These are phyloP conservation scores for Felis chaus DNA, from an alignment of 2,113 vertebrate genomes.

Conservation along the genomic window DNA sequence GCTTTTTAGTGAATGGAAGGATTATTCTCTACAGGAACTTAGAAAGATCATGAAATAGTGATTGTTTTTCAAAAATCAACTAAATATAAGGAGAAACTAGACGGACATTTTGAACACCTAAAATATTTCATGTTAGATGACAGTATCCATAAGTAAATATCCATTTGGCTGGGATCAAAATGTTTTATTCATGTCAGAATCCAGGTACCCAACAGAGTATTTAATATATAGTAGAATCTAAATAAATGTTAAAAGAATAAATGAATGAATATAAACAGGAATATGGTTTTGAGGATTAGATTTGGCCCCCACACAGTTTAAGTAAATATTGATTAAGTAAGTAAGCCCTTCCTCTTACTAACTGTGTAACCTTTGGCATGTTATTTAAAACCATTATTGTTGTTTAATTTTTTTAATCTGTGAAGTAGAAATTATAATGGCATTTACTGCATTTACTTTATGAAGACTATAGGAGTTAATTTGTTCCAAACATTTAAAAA, in stretches of 20 bases:
- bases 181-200: neutral
- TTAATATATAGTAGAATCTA: neutral
- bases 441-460: neutral
- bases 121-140: neutral
- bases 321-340: neutral
- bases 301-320: neutral
- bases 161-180: neutral
- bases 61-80: neutral
- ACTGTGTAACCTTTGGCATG: neutral
- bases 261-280: neutral
- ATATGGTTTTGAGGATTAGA: neutral
- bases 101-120: neutral
- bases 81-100: neutral
- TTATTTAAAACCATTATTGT: neutral
- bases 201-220: neutral
- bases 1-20: neutral
- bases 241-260: neutral
- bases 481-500: neutral
- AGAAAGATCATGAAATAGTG: neutral
- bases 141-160: neutral
- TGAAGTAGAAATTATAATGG: neutral
- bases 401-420: neutral
- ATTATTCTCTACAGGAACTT: neutral
- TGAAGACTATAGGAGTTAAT: neutral
- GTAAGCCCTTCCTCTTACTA: neutral